A percentile compares a stretch with the other conserved stretches of the same genome.
Conservation (phyloP, 2,888 invertebrate genomes). For the Cephus spinipes region DNA sequence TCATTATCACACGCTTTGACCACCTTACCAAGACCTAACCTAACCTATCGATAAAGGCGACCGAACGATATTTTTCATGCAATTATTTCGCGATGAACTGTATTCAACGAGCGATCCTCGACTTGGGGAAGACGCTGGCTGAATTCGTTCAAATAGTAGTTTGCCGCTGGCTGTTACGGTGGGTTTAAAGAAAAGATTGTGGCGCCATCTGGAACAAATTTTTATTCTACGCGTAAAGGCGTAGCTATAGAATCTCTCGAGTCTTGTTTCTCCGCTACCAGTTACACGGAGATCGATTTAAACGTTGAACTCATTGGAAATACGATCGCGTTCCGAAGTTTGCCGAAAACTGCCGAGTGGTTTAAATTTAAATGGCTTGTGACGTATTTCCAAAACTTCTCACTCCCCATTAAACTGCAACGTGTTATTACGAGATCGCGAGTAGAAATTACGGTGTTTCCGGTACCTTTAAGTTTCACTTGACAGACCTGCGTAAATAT, state of each 20-base stretch:
- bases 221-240: background rate
- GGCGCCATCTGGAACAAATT: slow-evolving; percentile 34
- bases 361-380: background rate
- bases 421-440: background rate
- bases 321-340: background rate
- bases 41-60: background rate
- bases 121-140: background rate
- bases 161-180: slow-evolving; percentile 6
- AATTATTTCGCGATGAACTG: slow-evolving; percentile 41
- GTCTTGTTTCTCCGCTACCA: background rate
- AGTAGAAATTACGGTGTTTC: background rate
- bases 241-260: background rate
- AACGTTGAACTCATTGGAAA: background rate
- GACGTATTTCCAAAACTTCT: background rate
- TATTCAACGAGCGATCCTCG: slow-evolving; percentile 40
- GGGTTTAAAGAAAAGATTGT: slow-evolving; percentile 37
- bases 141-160: slow-evolving; percentile 28
- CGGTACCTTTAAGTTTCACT: background rate
- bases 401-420: background rate
- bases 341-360: background rate
- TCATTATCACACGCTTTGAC: background rate
- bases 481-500: background rate
- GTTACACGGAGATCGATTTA: background rate
- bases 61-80: background rate
- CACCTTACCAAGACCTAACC: background rate